Percentiles rank a stretch among this genome's conserved stretches.
Conservation (phyloP, 2,113 vertebrate species). For the Azemiops feae region DNA sequence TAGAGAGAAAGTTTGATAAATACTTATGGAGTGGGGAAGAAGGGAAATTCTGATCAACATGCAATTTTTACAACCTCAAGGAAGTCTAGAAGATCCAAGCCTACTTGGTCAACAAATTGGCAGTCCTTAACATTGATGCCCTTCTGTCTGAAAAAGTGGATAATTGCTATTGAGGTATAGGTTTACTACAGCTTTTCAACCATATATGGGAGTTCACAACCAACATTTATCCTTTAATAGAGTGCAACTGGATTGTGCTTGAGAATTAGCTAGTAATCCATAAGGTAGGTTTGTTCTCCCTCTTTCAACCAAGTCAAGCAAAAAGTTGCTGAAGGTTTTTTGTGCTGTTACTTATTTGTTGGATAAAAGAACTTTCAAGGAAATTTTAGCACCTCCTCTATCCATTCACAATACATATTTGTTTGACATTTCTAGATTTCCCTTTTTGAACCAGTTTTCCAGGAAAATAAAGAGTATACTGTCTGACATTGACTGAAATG, state of each 20-base stretch:
- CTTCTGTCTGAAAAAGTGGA: neutral
- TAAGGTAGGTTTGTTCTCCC: neutral
- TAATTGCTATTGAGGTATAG: neutral
- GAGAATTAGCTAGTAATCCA: neutral
- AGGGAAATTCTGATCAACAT: neutral
- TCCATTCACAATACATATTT: neutral
- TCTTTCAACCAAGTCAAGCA: neutral
- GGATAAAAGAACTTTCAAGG: neutral
- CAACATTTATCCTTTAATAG: neutral
- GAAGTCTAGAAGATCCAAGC: neutral
- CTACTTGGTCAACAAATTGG: neutral
- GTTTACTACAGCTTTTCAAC: neutral
- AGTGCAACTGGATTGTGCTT: neutral
- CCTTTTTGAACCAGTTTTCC: neutral
- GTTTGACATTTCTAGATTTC: neutral
- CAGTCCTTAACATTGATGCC: neutral
- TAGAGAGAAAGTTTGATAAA: neutral
- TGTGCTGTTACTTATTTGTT: neutral
- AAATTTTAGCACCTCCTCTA: neutral
- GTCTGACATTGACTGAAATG: neutral
- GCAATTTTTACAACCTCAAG: no score
- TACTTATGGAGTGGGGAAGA: neutral
- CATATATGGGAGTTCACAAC: neutral
- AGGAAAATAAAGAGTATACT: neutral
- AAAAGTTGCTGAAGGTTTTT: neutral